Conservation (phyloP, 2,888 invertebrate species). For the Diadegma fenestrale region DNA sequence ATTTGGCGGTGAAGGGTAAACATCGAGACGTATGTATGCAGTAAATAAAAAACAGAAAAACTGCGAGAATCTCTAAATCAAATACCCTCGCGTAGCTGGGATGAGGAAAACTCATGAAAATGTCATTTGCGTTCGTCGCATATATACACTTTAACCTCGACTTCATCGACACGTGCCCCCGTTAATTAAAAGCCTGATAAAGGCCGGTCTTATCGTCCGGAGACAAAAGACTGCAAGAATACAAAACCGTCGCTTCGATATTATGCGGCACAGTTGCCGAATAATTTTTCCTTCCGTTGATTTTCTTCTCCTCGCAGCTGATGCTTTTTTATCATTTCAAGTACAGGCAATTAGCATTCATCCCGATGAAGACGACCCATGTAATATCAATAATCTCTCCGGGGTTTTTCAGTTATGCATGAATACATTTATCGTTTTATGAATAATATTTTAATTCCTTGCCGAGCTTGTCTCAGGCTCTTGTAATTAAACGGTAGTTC, state of each 20-base stretch:
- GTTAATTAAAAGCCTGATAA: slow-evolving; percentile 73
- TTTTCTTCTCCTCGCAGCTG: not conserved
- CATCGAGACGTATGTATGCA: not conserved
- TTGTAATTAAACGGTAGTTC: slow-evolving; percentile 45
- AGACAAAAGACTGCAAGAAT: slow-evolving; percentile 9
- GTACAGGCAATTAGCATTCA: slow-evolving; percentile 1
- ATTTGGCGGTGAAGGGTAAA: not conserved
- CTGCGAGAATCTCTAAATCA: slow-evolving; percentile 59
- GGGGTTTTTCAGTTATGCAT: not conserved
- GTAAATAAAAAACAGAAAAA: slow-evolving; percentile 45
- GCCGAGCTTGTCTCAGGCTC: slow-evolving; percentile 3
- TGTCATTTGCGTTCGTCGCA: slow-evolving; percentile 70
- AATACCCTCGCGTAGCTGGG: slow-evolving; percentile 38
- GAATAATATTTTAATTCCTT: slow-evolving; percentile 33
- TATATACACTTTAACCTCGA: slow-evolving; percentile 71
- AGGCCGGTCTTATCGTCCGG: slow-evolving; percentile 45
- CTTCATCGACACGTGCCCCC: slow-evolving; percentile 75
- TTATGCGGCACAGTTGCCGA: slow-evolving; percentile 45
- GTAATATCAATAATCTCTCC: not conserved
- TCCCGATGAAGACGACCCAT: not conserved
- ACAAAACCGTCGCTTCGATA: not conserved
- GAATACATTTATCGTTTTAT: slow-evolving; percentile 32
- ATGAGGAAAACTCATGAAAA: slow-evolving; percentile 54
- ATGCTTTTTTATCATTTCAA: slow-evolving; percentile 3
- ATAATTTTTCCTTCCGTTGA: slow-evolving; percentile 37